Evolutionary conservation across 2,888 invertebrate genomes (phyloP).

Genomic region (Cloeon dipterum): DNA sequence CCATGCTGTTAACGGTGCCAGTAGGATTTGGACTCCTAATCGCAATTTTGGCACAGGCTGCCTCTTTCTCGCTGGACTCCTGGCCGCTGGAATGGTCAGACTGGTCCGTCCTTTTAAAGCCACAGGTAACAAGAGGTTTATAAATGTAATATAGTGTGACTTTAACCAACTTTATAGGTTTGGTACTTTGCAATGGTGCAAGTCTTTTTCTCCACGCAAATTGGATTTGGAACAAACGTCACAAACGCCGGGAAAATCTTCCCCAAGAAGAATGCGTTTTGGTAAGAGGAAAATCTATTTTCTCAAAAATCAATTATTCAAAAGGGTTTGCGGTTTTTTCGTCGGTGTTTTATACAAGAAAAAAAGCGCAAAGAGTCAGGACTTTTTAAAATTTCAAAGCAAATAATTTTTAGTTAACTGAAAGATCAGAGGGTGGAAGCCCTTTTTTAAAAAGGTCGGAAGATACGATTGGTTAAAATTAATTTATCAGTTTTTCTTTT

Average conservation of each 20-base stretch:
- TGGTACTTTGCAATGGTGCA: conserved; percentile 42
- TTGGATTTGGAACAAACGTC: conserved; percentile 36
- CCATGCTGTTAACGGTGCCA: conserved; percentile 11
- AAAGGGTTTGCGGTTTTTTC: conserved; percentile 4
- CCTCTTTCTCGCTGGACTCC: neutral
- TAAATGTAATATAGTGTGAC: neutral
- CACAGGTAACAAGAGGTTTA: conserved; percentile 13
- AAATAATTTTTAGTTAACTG: no score
- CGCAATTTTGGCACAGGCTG: neutral
- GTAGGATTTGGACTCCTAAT: conserved; percentile 17
- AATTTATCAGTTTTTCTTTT: no score
- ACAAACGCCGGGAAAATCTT: conserved; percentile 38
- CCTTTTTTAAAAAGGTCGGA: no score
- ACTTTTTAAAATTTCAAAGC: neutral
- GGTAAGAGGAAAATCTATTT: conserved; percentile 24
- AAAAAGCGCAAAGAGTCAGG: neutral
- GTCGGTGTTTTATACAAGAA: conserved; percentile 4
- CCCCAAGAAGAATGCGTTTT: conserved; percentile 36
- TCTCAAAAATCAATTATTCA: conserved; percentile 1
- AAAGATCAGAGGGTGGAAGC: no score
- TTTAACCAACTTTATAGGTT: conserved; percentile 15
- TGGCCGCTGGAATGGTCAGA: conserved; percentile 9
- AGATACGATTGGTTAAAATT: no score
- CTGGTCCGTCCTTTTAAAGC: conserved; percentile 17
- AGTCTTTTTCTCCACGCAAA: conserved; percentile 35